Base-by-base conservation (phyloP, 1,140 invertebrate genomes). In the Saxidomus purpurata region DNA sequence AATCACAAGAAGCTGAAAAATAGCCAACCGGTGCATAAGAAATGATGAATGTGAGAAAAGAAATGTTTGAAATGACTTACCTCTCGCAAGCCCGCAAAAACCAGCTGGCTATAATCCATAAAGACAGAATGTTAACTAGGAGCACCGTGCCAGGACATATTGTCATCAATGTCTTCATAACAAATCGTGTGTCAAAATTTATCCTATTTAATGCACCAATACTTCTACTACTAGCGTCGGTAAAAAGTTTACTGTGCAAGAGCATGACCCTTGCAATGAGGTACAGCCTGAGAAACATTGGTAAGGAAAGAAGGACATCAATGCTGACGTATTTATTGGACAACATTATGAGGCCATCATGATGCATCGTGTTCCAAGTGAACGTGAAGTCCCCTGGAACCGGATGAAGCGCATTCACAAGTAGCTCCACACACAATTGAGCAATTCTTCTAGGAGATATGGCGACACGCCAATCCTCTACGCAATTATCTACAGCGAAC, bases 61-160 rank as follows among this genome's bases (percentile, higher is more conserved):
- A n/a, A n/a, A n/a, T n/a, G n/a, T n/a, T n/a, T n/a, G n/a, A n/a
- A n/a, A n/a, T 43, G 52, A 84, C 97, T 97, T 97, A 99, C 99
- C 99, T 98, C 97, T 99, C 99, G 96, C 99, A 99, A 93, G 99
- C 98, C 92, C 99, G 97, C 90, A 99, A 96, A 80, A 99, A 99
- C 99, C 99, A 99, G 93, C 98, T 99, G 69, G 99, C 99, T 92
- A 99, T 99, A 96, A 99, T 99, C 99, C 99, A 99, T 71, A 99
- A 96, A 0, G 99, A 99, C 83, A 99, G 94, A 98, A 99, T 99
- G 96, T 99, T 99, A 83, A 99, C 99, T 90, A 99, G 97, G 92
- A 99, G 97, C 87, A 99, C 99, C 71, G 99, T 99, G 92, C 99
- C 99, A 36, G 99, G 99, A 96, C 99, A 99, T 95, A 99, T 99